Evolutionary conservation across 2,888 invertebrate species (phyloP), one percentile per base, ranked within the genome.

Genomic region (Epicampocera succincta): DNA sequence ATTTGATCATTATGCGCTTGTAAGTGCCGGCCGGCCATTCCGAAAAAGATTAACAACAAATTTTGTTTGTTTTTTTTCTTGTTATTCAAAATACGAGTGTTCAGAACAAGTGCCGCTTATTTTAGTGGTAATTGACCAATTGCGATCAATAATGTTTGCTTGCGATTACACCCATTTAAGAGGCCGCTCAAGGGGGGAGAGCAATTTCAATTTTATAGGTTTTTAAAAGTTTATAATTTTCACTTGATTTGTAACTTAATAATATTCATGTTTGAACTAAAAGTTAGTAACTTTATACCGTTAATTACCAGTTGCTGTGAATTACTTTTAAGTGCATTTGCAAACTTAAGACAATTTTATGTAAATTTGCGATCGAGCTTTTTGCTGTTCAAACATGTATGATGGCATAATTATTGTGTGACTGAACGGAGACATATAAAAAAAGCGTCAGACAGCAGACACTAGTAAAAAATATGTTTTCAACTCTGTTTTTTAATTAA

Each of bases 241-340:
- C 42, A 46, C 40, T 21, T 84, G 85, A 85, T 85, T 85, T 85
- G 85, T 84, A 83, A 85, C 85, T 85, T 83, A 85, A 60, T 60
- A 84, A 33, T 84, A 52, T 54, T 60, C 38, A 19, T 58, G 73
- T 63, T 77, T 58, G 56, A 25, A 38, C 38, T 50, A 12, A 52
- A 50, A 60, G 12, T 40, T 17, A 25, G 66, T 79, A 79, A 79
- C 68, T 79, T 73, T 73, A 79, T 72, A 73, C 60, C 5, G 52
- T 50, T 79, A 79, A 79, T 79, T 79, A 68, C 19, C 21, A 25
- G 52, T 61, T 61, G 46, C 0, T 25, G 61, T 21, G 9, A 60
- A 9, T 52, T 13, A 12, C 44, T 13, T 15, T 54, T 60, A 68
- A 68, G 13, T 65, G 19, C 58, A 17, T 54, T 61, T 52, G 48